Evolutionary conservation across 1,140 invertebrate genomes (phyloP).

Genomic region (Brachionus rubens): DNA sequence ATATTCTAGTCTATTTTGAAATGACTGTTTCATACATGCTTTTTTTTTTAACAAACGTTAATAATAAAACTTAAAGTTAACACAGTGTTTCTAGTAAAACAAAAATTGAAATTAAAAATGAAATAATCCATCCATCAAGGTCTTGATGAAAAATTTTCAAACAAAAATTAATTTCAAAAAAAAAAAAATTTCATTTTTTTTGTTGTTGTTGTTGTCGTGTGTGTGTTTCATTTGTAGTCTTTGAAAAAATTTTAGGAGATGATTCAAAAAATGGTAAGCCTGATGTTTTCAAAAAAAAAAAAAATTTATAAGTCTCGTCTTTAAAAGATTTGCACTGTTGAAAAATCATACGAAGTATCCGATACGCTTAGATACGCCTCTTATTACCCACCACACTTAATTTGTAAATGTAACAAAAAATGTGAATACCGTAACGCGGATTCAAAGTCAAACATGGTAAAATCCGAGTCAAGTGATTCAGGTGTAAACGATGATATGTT

Average conservation of each 20-base stretch:
- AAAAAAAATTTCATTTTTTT: too few relatives aligned
- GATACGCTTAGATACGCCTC: background rate
- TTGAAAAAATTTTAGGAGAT: background rate
- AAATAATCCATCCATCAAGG: conserved; percentile 6
- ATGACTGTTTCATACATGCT: too few relatives aligned
- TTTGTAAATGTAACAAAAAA: background rate
- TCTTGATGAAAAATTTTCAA: too few relatives aligned
- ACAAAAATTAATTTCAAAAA: too few relatives aligned
- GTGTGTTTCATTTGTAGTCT: too few relatives aligned
- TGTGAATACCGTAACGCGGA: background rate
- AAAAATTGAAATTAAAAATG: conserved; percentile 19
- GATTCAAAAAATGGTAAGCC: conserved; percentile 15
- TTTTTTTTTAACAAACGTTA: background rate
- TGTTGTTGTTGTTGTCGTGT: too few relatives aligned
- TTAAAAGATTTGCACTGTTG: background rate
- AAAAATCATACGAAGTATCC: conserved; percentile 4
- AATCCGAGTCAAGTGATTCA: background rate
- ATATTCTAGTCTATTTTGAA: too few relatives aligned
- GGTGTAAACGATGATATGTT: conserved; percentile 1
- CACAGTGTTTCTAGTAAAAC: background rate
- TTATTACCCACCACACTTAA: conserved; percentile 5
- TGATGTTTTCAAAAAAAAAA: background rate
- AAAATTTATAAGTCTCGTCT: background rate
- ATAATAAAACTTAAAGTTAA: background rate
- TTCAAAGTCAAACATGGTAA: background rate